These are phyloP conservation scores for Battus philenor DNA, from an alignment of 1,140 invertebrate species.

Conservation along the genomic window DNA sequence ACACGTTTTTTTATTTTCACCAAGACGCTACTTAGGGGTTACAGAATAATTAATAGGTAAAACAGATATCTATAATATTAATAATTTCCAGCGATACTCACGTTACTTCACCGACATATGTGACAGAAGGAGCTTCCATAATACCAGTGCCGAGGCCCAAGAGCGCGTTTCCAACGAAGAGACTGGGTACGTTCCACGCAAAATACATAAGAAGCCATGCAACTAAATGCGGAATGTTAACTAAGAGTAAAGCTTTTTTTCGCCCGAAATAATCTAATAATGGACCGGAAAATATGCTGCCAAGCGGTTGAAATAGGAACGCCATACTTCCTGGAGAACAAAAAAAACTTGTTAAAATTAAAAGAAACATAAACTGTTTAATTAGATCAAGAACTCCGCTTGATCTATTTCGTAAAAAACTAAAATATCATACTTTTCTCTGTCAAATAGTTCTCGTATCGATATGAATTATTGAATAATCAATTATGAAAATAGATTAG, in stretches of 20 bases:
- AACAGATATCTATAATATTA: no score
- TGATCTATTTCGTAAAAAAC: no score
- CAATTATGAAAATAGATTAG: no score
- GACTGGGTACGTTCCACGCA: slow-evolving; percentile 60
- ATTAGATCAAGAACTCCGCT: no score
- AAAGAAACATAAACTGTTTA: no score
- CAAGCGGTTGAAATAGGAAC: slow-evolving; percentile 82
- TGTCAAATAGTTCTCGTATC: no score
- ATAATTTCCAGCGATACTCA: slow-evolving; percentile 24
- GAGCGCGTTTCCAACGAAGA: slow-evolving; percentile 62
- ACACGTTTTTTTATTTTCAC: no score
- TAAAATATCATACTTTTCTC: no score
- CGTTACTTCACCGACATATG: slow-evolving; percentile 77
- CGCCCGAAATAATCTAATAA: slow-evolving; percentile 81
- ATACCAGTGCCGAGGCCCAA: slow-evolving; percentile 73
- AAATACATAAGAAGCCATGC: slow-evolving; percentile 82
- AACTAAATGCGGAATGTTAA: slow-evolving; percentile 81
- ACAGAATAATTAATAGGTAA: no score
- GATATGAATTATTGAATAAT: no score
- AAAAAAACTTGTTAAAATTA: no score
- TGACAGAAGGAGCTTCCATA: slow-evolving; percentile 75
- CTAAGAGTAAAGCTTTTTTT: slow-evolving; percentile 80
- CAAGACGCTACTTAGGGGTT: no score
- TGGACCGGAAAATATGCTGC: slow-evolving; percentile 82
- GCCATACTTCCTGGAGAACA: slow-evolving; percentile 80